Percentiles rank a stretch among this genome's conserved stretches.
These are phyloP conservation scores for Ephestia elutella DNA, from an alignment of 1,140 invertebrate species.

Conservation along the genomic window DNA sequence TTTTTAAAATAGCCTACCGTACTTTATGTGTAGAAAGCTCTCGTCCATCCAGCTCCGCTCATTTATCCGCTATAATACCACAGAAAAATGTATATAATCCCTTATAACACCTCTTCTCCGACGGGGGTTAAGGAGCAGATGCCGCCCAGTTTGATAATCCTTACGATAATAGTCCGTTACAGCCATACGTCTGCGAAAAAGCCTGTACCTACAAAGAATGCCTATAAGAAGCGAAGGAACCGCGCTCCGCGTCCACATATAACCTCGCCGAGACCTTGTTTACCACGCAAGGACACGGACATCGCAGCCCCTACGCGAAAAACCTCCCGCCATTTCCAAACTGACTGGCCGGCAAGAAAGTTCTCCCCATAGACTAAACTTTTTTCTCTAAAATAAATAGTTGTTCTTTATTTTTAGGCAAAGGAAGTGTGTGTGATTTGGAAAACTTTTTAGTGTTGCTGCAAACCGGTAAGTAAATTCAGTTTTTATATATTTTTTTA, in stretches of 20 bases:
- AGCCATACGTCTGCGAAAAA: slow-evolving; percentile 35
- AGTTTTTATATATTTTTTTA: too few species aligned
- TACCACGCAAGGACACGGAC: slow-evolving; percentile 55
- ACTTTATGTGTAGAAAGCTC: too few species aligned
- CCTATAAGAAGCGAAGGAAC: slow-evolving; percentile 65
- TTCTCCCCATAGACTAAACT: slow-evolving; percentile 14
- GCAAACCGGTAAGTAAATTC: too few species aligned
- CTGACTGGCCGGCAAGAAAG: slow-evolving; percentile 46
- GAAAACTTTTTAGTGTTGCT: neutral
- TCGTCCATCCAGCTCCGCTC: too few species aligned
- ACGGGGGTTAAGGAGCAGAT: too few species aligned
- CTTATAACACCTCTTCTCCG: too few species aligned
- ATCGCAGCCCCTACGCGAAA: slow-evolving; percentile 50
- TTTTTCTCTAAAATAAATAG: neutral
- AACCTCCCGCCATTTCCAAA: slow-evolving; percentile 54
- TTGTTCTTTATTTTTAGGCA: too few species aligned
- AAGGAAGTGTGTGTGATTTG: neutral
- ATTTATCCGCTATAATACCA: too few species aligned
- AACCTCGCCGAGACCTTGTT: slow-evolving; percentile 59
- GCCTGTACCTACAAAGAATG: slow-evolving; percentile 32
- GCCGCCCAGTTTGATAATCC: neutral
- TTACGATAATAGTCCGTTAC: slow-evolving; percentile 4
- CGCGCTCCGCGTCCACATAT: slow-evolving; percentile 53
- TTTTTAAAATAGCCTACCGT: too few species aligned
- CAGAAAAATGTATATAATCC: too few species aligned